Conservation (phyloP, 2,888 invertebrate genomes). For the Leucophenga montana region DNA sequence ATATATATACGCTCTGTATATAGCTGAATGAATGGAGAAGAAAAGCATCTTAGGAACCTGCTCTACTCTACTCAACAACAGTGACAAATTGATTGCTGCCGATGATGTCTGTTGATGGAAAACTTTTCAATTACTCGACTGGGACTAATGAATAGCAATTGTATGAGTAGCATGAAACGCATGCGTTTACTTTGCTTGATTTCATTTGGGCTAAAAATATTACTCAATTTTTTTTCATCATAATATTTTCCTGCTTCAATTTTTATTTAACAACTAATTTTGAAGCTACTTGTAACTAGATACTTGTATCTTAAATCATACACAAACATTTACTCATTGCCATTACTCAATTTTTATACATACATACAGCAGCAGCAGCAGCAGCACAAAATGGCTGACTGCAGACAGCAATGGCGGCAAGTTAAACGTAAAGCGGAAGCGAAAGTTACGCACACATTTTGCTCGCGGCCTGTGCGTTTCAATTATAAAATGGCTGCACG, state of each 20-base stretch:
- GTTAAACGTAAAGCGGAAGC: not conserved
- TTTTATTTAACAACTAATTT: not conserved
- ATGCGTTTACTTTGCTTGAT: constrained; percentile 8
- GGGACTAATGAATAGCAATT: constrained; percentile 40
- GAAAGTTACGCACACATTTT: constrained; percentile 8
- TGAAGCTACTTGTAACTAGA: not conserved
- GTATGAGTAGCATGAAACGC: not conserved
- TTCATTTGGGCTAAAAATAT: not conserved
- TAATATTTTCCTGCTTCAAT: too few species aligned
- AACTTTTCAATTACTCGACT: constrained; percentile 58
- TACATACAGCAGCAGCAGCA: too few species aligned
- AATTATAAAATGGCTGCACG: constrained; percentile 64
- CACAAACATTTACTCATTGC: too few species aligned
- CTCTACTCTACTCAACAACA: constrained; percentile 26
- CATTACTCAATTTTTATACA: too few species aligned
- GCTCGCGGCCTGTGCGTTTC: constrained; percentile 49
- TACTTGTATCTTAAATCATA: too few species aligned
- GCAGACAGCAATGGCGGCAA: not conserved
- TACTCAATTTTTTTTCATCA: too few species aligned
- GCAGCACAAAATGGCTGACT: not conserved
- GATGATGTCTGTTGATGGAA: constrained; percentile 40
- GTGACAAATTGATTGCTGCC: constrained; percentile 63
- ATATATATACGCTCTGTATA: not conserved
- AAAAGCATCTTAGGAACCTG: not conserved
- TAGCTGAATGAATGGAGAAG: not conserved